Conservation (phyloP, 2,797 vertebrate species). For the Meriones psammophilus region DNA sequence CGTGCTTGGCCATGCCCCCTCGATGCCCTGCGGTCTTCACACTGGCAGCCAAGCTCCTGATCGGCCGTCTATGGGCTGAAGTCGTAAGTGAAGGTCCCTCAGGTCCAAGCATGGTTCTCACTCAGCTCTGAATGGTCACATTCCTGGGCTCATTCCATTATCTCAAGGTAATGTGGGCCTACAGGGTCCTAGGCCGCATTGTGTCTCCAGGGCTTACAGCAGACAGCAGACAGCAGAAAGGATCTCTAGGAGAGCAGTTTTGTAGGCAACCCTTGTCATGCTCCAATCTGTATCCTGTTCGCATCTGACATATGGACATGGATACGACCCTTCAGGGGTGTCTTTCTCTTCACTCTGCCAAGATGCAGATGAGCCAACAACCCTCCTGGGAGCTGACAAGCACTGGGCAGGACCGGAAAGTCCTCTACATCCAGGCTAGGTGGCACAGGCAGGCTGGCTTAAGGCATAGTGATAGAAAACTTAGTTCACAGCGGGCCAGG, state of each 20-base stretch:
- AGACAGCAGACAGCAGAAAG: background rate
- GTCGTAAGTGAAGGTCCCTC: rapidly evolving
- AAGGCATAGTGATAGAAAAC: background rate
- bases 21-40: background rate
- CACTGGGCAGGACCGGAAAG: background rate
- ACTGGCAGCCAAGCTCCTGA: background rate
- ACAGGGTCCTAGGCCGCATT: background rate
- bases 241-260: background rate
- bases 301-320: background rate
- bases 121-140: background rate
- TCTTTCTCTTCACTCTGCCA: rapidly evolving
- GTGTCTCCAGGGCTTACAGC: background rate
- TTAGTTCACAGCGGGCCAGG: rapidly evolving
- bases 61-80: background rate
- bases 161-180: background rate
- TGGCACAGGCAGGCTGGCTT: too few species aligned
- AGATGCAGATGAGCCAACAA: background rate
- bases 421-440: background rate
- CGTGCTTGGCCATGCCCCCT: rapidly evolving
- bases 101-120: background rate
- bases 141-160: background rate
- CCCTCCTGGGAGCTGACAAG: too few species aligned
- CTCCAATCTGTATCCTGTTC: rapidly evolving
- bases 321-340: background rate
- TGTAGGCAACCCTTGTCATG: rapidly evolving